Conservation (phyloP, 1,140 invertebrate species). For the Saxidomus purpurata region DNA sequence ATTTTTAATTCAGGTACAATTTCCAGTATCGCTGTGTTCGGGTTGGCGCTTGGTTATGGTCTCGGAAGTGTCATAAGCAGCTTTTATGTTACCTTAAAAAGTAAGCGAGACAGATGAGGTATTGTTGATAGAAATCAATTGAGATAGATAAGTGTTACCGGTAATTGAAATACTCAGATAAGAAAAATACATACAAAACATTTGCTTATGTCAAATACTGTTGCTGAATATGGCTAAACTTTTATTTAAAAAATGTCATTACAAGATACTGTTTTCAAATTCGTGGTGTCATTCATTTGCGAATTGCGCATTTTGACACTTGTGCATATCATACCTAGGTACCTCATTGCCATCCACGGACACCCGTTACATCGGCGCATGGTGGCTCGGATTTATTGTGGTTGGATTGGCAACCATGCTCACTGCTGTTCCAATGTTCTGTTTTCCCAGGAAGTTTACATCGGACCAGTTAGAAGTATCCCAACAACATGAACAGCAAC, state of each 20-base stretch:
- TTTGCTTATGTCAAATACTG: no score
- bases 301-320: no score
- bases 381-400: constrained; percentile 52
- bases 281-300: no score
- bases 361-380: constrained; percentile 51
- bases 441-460: constrained; percentile 26
- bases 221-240: no score
- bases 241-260: no score
- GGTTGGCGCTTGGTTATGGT: constrained; percentile 41
- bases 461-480: not conserved
- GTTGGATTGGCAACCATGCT: constrained; percentile 4
- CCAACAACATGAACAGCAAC: not conserved
- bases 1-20: constrained; percentile 38
- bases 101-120: constrained; percentile 5
- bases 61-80: constrained; percentile 42
- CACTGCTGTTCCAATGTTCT: constrained; percentile 47
- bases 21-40: constrained; percentile 48
- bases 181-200: no score
- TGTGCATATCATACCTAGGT: no score
- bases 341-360: constrained; percentile 18
- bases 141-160: no score
- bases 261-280: no score
- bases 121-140: no score
- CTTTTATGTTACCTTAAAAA: constrained; percentile 43
- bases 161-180: no score